phyloP scores from a whole-genome alignment of 2,797 vertebrate species.

The Pogoniulus pusillus region DNA sequence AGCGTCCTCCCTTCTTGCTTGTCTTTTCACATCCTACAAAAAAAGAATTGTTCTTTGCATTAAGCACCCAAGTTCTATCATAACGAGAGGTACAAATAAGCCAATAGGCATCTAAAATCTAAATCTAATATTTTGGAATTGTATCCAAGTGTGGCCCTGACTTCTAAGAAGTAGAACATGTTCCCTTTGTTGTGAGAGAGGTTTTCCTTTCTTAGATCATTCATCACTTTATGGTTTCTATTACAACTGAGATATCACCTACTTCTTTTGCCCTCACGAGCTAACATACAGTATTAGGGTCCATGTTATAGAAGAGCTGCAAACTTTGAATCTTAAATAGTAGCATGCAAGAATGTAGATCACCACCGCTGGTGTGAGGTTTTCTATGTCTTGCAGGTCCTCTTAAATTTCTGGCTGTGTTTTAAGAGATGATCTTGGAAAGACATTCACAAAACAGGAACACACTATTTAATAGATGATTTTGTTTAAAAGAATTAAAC shows the following conservation, averaged over 20 bases:
- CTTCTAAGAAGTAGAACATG: background rate
- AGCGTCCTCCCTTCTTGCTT: conserved; percentile 4
- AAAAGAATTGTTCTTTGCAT: background rate
- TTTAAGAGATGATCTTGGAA: background rate
- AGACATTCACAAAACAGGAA: background rate
- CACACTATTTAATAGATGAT: background rate
- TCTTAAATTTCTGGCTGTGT: background rate
- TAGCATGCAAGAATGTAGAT: background rate
- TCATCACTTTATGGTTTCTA: background rate
- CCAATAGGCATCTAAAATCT: background rate
- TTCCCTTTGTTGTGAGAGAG: background rate
- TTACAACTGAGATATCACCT: background rate
- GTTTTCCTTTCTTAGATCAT: background rate
- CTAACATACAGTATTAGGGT: background rate
- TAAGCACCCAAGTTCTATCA: background rate
- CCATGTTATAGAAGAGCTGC: background rate
- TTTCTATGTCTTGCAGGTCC: background rate
- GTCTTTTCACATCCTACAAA: background rate
- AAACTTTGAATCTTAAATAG: background rate
- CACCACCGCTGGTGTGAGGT: background rate
- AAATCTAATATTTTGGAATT: no score
- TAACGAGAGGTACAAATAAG: background rate
- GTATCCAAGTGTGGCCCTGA: background rate
- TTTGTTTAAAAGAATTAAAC: background rate
- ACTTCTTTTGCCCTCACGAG: background rate